phyloP scores from a whole-genome alignment of 2,888 invertebrate genomes.

The Dicroscelio sp. region DNA sequence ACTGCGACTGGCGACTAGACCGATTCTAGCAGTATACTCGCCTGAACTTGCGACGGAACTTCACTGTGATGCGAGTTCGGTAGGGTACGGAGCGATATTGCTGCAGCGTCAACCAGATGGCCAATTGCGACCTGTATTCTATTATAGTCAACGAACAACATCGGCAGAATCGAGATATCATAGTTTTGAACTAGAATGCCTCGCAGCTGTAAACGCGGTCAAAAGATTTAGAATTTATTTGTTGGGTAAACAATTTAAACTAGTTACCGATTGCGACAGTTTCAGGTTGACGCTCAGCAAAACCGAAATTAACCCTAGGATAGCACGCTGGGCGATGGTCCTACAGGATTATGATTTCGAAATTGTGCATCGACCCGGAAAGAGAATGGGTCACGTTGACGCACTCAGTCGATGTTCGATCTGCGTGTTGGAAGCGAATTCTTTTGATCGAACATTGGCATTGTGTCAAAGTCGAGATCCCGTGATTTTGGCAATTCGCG shows the following conservation, averaged over 20 bases:
- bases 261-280: constrained; percentile 37
- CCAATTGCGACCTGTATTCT: constrained; percentile 83
- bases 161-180: constrained; percentile 85
- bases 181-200: constrained; percentile 87
- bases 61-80: constrained; percentile 88
- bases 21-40: constrained; percentile 74
- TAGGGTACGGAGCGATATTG: constrained; percentile 87
- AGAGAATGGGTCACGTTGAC: constrained; percentile 78
- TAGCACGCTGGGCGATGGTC: constrained; percentile 84
- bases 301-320: constrained; percentile 85
- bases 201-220: constrained; percentile 78
- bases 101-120: constrained; percentile 85
- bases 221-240: constrained; percentile 85
- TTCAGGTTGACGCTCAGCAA: constrained; percentile 84
- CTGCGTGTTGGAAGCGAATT: constrained; percentile 66
- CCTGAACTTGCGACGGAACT: constrained; percentile 86
- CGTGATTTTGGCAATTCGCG: constrained; percentile 65
- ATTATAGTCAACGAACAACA: constrained; percentile 86
- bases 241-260: constrained; percentile 69
- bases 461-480: constrained; percentile 73
- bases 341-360: constrained; percentile 77
- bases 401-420: constrained; percentile 73
- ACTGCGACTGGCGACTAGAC: constrained; percentile 45
- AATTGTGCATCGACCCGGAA: constrained; percentile 69
- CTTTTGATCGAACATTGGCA: constrained; percentile 74